A percentile compares a stretch with the other conserved stretches of the same genome.
phyloP scores from a whole-genome alignment of 2,888 invertebrate genomes.

The Ellobium chinense region DNA sequence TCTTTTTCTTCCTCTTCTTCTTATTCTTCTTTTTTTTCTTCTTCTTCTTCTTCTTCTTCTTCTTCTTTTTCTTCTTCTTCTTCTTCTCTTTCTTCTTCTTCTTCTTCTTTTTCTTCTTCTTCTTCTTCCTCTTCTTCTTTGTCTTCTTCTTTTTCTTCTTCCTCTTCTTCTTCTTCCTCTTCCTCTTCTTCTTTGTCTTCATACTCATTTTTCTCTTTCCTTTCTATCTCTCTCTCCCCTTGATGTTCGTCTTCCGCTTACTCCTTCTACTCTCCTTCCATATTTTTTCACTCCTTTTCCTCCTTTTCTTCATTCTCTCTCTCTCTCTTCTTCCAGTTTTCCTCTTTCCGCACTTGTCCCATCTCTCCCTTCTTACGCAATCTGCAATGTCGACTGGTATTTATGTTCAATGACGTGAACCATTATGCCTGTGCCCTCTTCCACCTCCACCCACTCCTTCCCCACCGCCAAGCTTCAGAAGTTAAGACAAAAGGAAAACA shows the following conservation, averaged over 20 bases:
- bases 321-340: constrained; percentile 19
- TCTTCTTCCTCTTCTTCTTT: not conserved
- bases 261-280: not conserved
- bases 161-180: not conserved
- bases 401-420: no score
- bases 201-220: not conserved
- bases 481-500: no score
- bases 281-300: not conserved
- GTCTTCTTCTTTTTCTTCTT: not conserved
- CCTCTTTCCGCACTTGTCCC: no score
- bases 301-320: not conserved
- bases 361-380: no score
- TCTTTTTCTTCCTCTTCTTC: not conserved
- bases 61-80: not conserved
- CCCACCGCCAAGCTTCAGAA: no score
- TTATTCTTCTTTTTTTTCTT: not conserved
- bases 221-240: not conserved
- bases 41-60: not conserved
- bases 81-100: not conserved
- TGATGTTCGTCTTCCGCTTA: not conserved
- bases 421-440: no score
- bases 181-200: not conserved
- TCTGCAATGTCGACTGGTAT: no score
- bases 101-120: not conserved
- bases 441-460: no score